phyloP scores from a whole-genome alignment of 1,140 invertebrate genomes.

The Drosophila erecta region DNA sequence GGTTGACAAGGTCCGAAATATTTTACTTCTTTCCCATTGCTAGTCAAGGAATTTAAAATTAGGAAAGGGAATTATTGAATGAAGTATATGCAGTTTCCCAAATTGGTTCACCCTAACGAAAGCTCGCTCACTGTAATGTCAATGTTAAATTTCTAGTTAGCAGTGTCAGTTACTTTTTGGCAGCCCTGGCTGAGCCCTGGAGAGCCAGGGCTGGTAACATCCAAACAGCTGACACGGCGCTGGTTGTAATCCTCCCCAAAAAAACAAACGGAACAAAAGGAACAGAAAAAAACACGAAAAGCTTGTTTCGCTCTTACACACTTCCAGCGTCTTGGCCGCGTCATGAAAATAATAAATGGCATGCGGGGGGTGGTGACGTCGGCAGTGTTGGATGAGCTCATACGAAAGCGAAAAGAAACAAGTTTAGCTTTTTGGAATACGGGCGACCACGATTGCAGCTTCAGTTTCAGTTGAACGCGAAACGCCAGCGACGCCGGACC shows the following conservation, averaged over 20 bases:
- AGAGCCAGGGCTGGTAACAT: slow-evolving; percentile 12
- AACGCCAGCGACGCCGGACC: slow-evolving; percentile 56
- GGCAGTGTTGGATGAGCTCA: slow-evolving; percentile 68
- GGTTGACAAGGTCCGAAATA: too few species aligned
- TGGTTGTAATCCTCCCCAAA: slow-evolving; percentile 45
- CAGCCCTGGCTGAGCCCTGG: slow-evolving; percentile 16
- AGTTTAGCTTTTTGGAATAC: slow-evolving; percentile 77
- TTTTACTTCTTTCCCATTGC: too few species aligned
- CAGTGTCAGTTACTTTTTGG: slow-evolving; percentile 1
- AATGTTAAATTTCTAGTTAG: slow-evolving; percentile 1
- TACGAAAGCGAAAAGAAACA: slow-evolving; percentile 70
- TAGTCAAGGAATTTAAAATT: too few species aligned
- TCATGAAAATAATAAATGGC: slow-evolving; percentile 43
- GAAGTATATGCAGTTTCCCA: not conserved
- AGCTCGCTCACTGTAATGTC: not conserved
- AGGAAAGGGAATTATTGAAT: too few species aligned
- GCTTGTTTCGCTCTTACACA: slow-evolving; percentile 59
- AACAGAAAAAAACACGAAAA: slow-evolving; percentile 45
- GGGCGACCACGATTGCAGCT: slow-evolving; percentile 38
- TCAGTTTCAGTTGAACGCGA: slow-evolving; percentile 51
- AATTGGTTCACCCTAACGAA: slow-evolving; percentile 3
- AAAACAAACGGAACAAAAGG: not conserved
- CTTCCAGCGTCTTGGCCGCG: slow-evolving; percentile 66
- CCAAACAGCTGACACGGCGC: slow-evolving; percentile 24
- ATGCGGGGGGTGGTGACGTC: slow-evolving; percentile 19